Percentiles rank a stretch among this genome's conserved stretches.
Evolutionary conservation across 2,888 invertebrate species (phyloP).

Genomic region (Drosophila anceps): DNA sequence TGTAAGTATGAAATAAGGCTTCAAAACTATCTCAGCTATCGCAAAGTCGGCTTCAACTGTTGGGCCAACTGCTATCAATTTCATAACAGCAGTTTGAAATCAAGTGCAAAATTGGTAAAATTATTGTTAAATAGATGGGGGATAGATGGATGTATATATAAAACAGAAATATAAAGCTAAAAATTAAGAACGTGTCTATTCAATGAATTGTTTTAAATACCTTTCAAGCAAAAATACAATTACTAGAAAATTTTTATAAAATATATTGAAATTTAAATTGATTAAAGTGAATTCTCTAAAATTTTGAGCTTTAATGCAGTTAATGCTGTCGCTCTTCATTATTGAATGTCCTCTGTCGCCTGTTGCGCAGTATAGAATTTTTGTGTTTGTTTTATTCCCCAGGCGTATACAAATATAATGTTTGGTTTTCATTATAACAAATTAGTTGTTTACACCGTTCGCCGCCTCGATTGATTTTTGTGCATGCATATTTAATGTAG

Average conservation of each 20-base stretch:
- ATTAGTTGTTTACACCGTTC: slow-evolving; percentile 55
- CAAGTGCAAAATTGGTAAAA: too few relatives aligned
- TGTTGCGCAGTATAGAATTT: slow-evolving; percentile 5
- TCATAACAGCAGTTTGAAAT: too few relatives aligned
- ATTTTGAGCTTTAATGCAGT: slow-evolving; percentile 1
- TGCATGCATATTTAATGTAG: slow-evolving; percentile 59
- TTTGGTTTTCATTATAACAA: slow-evolving; percentile 68
- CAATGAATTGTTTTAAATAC: too few relatives aligned
- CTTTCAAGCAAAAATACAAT: too few relatives aligned
- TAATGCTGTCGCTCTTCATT: neutral
- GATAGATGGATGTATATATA: too few relatives aligned
- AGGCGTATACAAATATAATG: slow-evolving; percentile 26
- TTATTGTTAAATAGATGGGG: too few relatives aligned
- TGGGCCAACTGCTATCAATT: too few relatives aligned
- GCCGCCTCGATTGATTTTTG: slow-evolving; percentile 53
- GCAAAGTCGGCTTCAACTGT: too few relatives aligned
- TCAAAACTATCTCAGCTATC: too few relatives aligned
- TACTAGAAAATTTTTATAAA: neutral
- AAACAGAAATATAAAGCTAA: too few relatives aligned
- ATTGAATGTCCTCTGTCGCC: neutral
- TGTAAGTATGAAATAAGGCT: too few relatives aligned
- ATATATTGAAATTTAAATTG: neutral
- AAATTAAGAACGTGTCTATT: too few relatives aligned
- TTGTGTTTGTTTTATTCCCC: slow-evolving; percentile 16
- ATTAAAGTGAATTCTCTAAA: neutral